These are phyloP conservation scores for Anhinga anhinga DNA, from an alignment of 2,113 vertebrate genomes.

Conservation along the genomic window DNA sequence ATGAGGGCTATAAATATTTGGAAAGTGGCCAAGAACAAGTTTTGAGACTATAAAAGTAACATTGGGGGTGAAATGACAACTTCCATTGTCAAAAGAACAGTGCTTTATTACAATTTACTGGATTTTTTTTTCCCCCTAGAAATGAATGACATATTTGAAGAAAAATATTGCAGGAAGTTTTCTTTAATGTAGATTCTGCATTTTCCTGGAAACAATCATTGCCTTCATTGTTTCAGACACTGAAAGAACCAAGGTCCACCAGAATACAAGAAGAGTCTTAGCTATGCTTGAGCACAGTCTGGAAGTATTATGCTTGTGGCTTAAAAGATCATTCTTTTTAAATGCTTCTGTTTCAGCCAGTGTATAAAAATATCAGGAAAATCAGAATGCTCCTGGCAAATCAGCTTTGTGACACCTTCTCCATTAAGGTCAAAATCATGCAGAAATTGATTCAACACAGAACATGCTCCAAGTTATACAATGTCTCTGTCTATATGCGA, in stretches of 20 bases:
- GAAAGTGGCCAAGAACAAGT: constrained; percentile 34
- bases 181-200: not conserved
- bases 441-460: not conserved
- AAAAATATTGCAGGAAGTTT: not conserved
- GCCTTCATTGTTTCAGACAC: not conserved
- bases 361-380: not conserved
- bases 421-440: not conserved
- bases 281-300: not conserved
- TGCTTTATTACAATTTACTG: not conserved
- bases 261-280: not conserved
- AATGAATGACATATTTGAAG: not conserved
- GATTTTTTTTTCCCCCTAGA: not conserved
- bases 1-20: constrained; percentile 39
- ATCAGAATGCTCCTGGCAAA: not conserved
- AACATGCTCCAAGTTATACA: not conserved
- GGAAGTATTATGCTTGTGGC: not conserved
- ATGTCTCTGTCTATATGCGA: not conserved
- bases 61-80: not conserved
- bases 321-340: not conserved
- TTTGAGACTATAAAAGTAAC: constrained; percentile 32
- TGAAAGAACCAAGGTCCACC: not conserved
- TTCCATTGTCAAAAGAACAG: not conserved
- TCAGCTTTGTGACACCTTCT: not conserved
- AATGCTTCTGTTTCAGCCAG: not conserved
- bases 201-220: not conserved